Evolutionary conservation across 2,888 invertebrate genomes (phyloP), one percentile per base, ranked within the genome.

Genomic region (Cryptus viduatorius): DNA sequence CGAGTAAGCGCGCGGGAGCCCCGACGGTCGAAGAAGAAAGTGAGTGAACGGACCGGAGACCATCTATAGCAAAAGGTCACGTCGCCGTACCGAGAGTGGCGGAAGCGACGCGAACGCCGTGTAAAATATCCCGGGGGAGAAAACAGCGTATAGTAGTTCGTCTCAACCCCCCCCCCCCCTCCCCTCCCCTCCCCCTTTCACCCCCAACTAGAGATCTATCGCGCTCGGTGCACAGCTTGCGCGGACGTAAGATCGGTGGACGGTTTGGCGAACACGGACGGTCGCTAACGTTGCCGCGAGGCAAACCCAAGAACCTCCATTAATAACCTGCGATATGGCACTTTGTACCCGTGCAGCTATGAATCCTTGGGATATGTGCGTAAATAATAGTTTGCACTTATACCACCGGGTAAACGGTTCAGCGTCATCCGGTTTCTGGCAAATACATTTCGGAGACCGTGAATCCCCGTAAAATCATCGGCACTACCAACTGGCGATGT

Each of bases 301-400:
- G 87, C 88, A 81, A 84, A 85, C 82, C 83, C 85, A 81, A 85
- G 86, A 87, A 87, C 86, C 79, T 75, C 86, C 88, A 89, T 89
- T 89, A 89, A 89, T 89, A 89, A 89, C 83, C 78, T 76, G 69
- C 84, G 78, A 68, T 86, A 85, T 80, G 86, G 82, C 86, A 85
- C 87, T 86, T 82, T 84, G 86, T 78, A 87, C 84, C 86, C 83
- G 82, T 78, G 77, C 79, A 82, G 72, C 77, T 71, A 82, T 82
- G 84, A 82, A 85, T 85, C 82, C 79, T 82, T 68, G 72, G 53
- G 71, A 85, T 79, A 85, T 77, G 76, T 61, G 72, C 72, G 82
- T 85, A 79, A 82, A 79, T 82, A 85, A 79, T 82, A 53, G 61
- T 72, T 82, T 46, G 46, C 79, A 61, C 82, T 44, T 72, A 72